Conservation (phyloP, 1,140 invertebrate species). For the Olivierus martensii region DNA sequence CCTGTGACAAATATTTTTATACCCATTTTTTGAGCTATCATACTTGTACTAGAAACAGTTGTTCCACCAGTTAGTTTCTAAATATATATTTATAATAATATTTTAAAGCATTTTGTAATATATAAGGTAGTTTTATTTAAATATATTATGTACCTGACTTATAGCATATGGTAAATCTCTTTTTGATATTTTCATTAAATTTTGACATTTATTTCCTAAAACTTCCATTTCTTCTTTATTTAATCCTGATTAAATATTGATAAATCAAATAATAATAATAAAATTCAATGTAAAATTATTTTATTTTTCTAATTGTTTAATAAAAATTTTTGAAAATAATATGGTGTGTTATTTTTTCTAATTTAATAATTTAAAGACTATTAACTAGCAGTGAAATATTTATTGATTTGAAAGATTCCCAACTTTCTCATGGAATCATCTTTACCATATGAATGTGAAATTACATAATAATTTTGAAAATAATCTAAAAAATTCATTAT, state of each 20-base stretch:
- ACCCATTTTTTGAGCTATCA: slow-evolving; percentile 58
- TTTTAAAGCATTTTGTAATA: not conserved
- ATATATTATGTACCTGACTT: slow-evolving; percentile 36
- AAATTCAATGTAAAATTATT: too few species aligned
- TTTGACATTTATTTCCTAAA: slow-evolving; percentile 29
- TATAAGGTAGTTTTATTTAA: not conserved
- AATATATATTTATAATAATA: not conserved
- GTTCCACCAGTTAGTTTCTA: slow-evolving; percentile 71
- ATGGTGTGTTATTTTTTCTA: too few species aligned
- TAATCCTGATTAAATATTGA: slow-evolving; percentile 30
- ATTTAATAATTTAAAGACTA: too few species aligned
- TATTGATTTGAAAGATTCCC: too few species aligned
- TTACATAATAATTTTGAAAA: too few species aligned
- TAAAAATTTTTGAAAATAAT: too few species aligned
- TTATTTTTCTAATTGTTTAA: too few species aligned
- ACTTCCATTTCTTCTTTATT: slow-evolving; percentile 43
- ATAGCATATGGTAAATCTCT: slow-evolving; percentile 69
- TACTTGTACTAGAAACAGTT: slow-evolving; percentile 88
- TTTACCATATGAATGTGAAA: too few species aligned
- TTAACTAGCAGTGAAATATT: too few species aligned
- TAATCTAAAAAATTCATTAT: too few species aligned
- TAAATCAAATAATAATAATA: slow-evolving; percentile 1
- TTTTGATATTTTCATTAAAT: slow-evolving; percentile 60
- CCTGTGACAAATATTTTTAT: slow-evolving; percentile 92
- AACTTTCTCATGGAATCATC: too few species aligned